phyloP scores from a whole-genome alignment of 2,797 vertebrate species.

The Simalia tracyae region DNA sequence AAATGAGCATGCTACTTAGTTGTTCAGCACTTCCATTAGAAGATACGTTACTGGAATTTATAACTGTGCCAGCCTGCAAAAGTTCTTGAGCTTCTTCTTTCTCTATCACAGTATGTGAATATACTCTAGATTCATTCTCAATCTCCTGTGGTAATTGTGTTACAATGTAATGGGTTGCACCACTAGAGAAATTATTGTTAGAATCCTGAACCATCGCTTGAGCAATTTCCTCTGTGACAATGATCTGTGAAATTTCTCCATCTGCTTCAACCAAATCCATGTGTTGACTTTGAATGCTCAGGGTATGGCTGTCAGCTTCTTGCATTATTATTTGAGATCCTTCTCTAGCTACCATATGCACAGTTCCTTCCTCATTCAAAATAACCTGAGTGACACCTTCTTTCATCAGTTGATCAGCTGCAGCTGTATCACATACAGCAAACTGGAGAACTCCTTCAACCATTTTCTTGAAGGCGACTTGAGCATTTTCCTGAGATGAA shows the following conservation, averaged over 20 bases:
- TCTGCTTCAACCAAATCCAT: slow-evolving; percentile 71
- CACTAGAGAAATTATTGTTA: slow-evolving; percentile 67
- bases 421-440: slow-evolving; percentile 76
- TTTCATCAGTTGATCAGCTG: slow-evolving; percentile 86
- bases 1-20: slow-evolving; percentile 84
- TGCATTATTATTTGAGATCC: slow-evolving; percentile 80
- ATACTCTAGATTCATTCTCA: slow-evolving; percentile 79
- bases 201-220: slow-evolving; percentile 77
- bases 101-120: slow-evolving; percentile 75
- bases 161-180: slow-evolving; percentile 91
- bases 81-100: slow-evolving; percentile 59
- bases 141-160: slow-evolving; percentile 87
- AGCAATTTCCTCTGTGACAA: slow-evolving; percentile 78
- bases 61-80: slow-evolving; percentile 63
- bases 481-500: slow-evolving; percentile 70
- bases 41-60: slow-evolving; percentile 48
- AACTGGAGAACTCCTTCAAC: slow-evolving; percentile 94
- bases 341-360: slow-evolving; percentile 79
- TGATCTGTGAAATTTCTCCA: slow-evolving; percentile 78
- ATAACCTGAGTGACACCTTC: slow-evolving; percentile 94
- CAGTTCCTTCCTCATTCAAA: slow-evolving; percentile 87
- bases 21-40: slow-evolving; percentile 67
- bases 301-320: slow-evolving; percentile 65
- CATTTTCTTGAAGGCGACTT: slow-evolving; percentile 77
- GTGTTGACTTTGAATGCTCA: slow-evolving; percentile 69